A percentile compares a stretch with the other conserved stretches of the same genome.
Evolutionary conservation across 2,797 vertebrate genomes (phyloP).

Genomic region (Catostomus latipinnis): DNA sequence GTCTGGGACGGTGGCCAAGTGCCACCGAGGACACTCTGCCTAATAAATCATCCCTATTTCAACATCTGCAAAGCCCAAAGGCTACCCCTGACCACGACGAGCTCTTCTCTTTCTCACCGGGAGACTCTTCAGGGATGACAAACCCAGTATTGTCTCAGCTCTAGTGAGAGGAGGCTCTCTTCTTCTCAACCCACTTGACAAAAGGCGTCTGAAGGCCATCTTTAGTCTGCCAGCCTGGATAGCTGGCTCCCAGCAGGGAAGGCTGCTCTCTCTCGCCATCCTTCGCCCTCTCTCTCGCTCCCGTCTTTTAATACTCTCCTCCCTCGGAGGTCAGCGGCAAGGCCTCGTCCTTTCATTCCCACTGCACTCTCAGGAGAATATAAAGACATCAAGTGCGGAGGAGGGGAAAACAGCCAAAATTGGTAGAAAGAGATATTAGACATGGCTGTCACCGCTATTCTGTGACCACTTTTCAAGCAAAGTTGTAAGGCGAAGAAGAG

Average conservation of each 20-base stretch:
- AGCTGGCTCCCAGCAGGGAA: slow-evolving; percentile 86
- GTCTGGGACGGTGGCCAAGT: slow-evolving; percentile 93
- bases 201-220: slow-evolving; percentile 92
- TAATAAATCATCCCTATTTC: slow-evolving; percentile 94
- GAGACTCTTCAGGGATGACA: slow-evolving; percentile 84
- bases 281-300: slow-evolving; percentile 56
- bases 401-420: slow-evolving; percentile 81
- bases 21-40: slow-evolving; percentile 89
- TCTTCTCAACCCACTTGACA: slow-evolving; percentile 81
- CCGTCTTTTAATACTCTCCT: slow-evolving; percentile 83
- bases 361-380: slow-evolving; percentile 88
- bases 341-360: slow-evolving; percentile 83
- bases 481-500: slow-evolving; percentile 43
- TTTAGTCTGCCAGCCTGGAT: slow-evolving; percentile 88
- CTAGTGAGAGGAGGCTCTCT: slow-evolving; percentile 92
- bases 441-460: slow-evolving; percentile 94
- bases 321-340: slow-evolving; percentile 88
- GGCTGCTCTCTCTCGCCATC: slow-evolving; percentile 58
- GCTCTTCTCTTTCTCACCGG: slow-evolving; percentile 88
- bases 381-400: slow-evolving; percentile 97
- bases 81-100: slow-evolving; percentile 83
- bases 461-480: slow-evolving; percentile 82
- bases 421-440: slow-evolving; percentile 98
- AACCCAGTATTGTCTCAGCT: slow-evolving; percentile 91
- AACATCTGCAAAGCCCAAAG: slow-evolving; percentile 90